phyloP scores from a whole-genome alignment of 2,888 invertebrate species.

The Eupeodes latifasciatus region DNA sequence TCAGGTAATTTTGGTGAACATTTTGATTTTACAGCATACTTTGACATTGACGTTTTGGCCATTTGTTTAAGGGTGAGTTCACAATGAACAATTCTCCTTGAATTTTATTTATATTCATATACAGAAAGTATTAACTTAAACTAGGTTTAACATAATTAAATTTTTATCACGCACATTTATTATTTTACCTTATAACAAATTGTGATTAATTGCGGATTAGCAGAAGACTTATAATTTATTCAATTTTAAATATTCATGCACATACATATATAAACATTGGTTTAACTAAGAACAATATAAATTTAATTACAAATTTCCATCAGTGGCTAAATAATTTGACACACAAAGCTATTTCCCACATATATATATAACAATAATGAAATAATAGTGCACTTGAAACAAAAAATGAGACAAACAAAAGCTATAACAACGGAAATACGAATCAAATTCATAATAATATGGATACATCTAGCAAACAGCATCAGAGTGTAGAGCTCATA shows the following conservation, averaged over 20 bases:
- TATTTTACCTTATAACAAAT: neutral
- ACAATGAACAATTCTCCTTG: too few species aligned
- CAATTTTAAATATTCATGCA: too few species aligned
- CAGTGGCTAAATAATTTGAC: slow-evolving; percentile 22
- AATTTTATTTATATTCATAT: too few species aligned
- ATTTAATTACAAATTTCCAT: neutral
- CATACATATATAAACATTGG: too few species aligned
- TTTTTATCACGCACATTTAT: neutral
- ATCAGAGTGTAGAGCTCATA: slow-evolving; percentile 7
- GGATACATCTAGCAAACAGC: slow-evolving; percentile 3
- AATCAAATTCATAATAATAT: slow-evolving; percentile 51
- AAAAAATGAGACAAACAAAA: slow-evolving; percentile 1
- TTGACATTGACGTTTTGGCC: too few species aligned
- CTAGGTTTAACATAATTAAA: neutral
- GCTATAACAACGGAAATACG: slow-evolving; percentile 54
- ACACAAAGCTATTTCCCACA: slow-evolving; percentile 51
- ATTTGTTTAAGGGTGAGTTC: too few species aligned
- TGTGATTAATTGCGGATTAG: neutral
- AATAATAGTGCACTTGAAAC: slow-evolving; percentile 46
- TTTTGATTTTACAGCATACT: too few species aligned
- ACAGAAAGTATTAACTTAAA: too few species aligned
- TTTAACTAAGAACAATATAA: neutral
- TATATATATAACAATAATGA: neutral
- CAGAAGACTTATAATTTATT: neutral
- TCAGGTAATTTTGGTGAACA: too few species aligned